Base-by-base conservation (phyloP, 2,888 invertebrate genomes). In the Acleris emargana region DNA sequence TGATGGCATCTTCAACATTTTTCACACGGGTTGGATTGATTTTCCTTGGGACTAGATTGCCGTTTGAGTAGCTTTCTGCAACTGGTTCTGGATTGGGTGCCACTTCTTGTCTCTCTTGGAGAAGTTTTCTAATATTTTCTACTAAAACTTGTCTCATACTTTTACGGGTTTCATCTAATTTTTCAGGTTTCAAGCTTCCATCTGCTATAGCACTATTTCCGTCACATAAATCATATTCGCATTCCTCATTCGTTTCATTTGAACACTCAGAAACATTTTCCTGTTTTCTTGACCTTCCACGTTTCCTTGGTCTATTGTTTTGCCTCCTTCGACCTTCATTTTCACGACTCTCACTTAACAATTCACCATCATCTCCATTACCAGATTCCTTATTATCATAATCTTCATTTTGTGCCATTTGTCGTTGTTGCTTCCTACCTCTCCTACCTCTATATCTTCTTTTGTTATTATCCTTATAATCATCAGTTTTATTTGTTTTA, bases 1-100 rank as follows among this genome's bases (percentile, higher is more conserved):
- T 66, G 13, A 55, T 68, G 2, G 76, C 72, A 22, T 76, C 74
- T 68, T 67, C 70, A n/a, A 66, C 45, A 45, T 68, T 67, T 62
- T 67, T 60, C 2, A 42, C 51, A 13, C 28, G 57, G 5, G 20
- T 55, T 59, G 42, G 38, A 38, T 49, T 69, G 54, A 7, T 32
- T 57, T 28, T 64, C 42, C 18, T 69, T 32, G 67, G 61, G 25
- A 66, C 64, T 22, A 20, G 4, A 45, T 45, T 53, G 28, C 22
- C 3, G 50, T 5, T 16, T 13, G 3, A 5, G 25, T 42, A n/a
- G 7, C 52, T 63, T 45, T 64, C 54, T 32, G 11, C 4, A 7
- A 11, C 13, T 13, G 18, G 6, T 3, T 4, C 2, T 51, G 51
- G 9, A 9, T 38, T n/a, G 13, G 49, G 16, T 17, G 17, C 4